Evolutionary conservation across 2,888 invertebrate species (phyloP), one percentile per base, ranked within the genome.

Genomic region (Nemurella pictetii): DNA sequence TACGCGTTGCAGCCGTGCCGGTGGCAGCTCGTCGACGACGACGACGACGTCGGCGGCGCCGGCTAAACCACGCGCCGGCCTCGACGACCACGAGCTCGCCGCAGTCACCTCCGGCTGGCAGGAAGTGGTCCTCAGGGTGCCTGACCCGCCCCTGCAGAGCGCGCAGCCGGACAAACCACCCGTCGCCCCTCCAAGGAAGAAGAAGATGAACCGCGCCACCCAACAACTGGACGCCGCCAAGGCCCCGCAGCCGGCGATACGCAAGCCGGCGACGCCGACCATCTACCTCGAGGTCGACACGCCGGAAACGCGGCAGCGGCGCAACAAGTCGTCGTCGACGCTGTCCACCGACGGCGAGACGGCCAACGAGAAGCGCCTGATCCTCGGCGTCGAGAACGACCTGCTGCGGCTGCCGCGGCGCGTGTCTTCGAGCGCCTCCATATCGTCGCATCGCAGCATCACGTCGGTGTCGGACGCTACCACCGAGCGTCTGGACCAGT

Each of bases 401-500:
- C 15, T 72, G 20, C 28, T 72, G 82, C 4, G 20, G 0, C 72
- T 72, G 28, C 55, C 55, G 7, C 82, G 55, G 12, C 7, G 82
- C 28, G 20, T n/a, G 26, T 28, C 36, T 5, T 72, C 72, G 29
- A 72, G 55, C 27, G 29, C 55, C 72, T 83, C 36, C 2, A 32
- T 74, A 12, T 29, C 83, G 27, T 74, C 80, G 0, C 28, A 74
- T 20, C 27, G 80, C 9, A 85, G 84, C 27, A 73, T 36, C 32
- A 85, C 74, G 28, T 84, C 85, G 0, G 32, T 85, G 0, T 84
- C 85, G n/a, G 85, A 85, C 27, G 82, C 75, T 32, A 90, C 91
- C 9, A 89, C 89, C 26, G 90, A 91, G 26, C 89, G 90, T 84
- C 87, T 91, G 5, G 91, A 92, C 85, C 90, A 89, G 84, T 92